These are phyloP conservation scores for Leptinotarsa haldemani DNA, from an alignment of 2,888 invertebrate species.

Conservation along the genomic window DNA sequence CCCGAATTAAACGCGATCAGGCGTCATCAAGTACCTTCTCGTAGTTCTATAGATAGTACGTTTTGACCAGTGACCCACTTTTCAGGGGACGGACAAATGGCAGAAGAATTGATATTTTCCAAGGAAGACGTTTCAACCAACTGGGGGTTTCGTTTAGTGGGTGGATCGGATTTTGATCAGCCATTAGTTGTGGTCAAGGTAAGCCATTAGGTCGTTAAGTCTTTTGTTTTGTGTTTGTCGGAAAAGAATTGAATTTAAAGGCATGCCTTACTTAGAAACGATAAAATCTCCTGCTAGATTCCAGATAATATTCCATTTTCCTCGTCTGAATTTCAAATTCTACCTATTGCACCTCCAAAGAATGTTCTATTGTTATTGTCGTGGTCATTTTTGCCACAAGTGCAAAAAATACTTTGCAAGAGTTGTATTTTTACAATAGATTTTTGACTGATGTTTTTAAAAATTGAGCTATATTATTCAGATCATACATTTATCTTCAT, in stretches of 20 bases:
- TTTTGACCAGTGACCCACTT: constrained; percentile 49
- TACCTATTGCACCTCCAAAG: no score
- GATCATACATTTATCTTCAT: no score
- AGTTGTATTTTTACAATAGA: no score
- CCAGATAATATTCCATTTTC: no score
- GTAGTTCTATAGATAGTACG: constrained; percentile 20
- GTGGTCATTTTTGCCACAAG: no score
- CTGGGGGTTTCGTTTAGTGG: constrained; percentile 84
- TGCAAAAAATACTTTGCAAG: no score
- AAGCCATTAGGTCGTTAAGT: constrained; percentile 25
- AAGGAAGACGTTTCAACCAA: constrained; percentile 71
- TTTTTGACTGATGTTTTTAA: no score
- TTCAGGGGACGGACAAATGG: constrained; percentile 68
- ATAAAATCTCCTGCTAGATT: no score
- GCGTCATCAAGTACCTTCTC: constrained; percentile 20
- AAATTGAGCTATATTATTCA: no score
- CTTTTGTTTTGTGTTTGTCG: neutral
- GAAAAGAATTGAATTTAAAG: neutral
- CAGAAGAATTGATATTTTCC: constrained; percentile 74
- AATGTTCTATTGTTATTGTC: no score
- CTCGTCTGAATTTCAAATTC: no score
- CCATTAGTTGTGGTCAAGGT: constrained; percentile 83
- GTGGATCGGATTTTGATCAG: constrained; percentile 79
- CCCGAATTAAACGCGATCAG: constrained; percentile 24
- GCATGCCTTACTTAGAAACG: neutral